Evolutionary conservation across 2,797 vertebrate genomes (phyloP), one percentile per base, ranked within the genome.

Genomic region (Pangasius djambal): DNA sequence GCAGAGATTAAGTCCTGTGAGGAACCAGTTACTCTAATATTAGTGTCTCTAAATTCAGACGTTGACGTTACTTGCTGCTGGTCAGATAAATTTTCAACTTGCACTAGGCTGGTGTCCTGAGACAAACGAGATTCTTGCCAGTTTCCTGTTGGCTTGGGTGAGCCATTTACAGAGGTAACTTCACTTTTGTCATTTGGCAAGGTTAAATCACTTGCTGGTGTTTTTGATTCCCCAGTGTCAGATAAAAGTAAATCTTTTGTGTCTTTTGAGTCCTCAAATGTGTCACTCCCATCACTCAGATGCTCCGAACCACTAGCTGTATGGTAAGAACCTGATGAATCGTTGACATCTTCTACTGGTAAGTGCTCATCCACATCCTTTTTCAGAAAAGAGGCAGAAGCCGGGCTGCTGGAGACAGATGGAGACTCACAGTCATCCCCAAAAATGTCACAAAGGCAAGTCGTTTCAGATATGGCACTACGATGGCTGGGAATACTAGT

Each of bases 401-500:
- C 90, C 3, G 95, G 94, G 91, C 93, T 96, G 92, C 94, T 95
- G 20, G 96, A 94, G 48, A 94, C 91, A 22, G 95, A 94, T 0
- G 93, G 87, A 0, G 94, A 91, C 69, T 96, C 96, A 85, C 94
- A 85, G 84, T 96, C 96, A 92, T 96, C 96, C 89, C 95, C 96
- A 86, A 97, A 97, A 93, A 97, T 97, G 93, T 97, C 96, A 93
- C 96, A 97, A 81, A 97, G 92, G 88, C 96, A 96, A 77, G 96
- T 96, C 34, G 96, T 97, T 93, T 97, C 96, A 2, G 96, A 96
- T 91, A 97, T 97, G 87, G 91, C 93, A 31, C 89, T 94, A 78
- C 92, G 94, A 89, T 95, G 93, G 89, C 90, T 94, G 4, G 95
- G 95, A 86, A 95, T 92, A 90, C 92, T 94, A 85, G 95, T 97